These are phyloP conservation scores for Trogon surrucura DNA, from an alignment of 2,113 vertebrate species.

Conservation along the genomic window DNA sequence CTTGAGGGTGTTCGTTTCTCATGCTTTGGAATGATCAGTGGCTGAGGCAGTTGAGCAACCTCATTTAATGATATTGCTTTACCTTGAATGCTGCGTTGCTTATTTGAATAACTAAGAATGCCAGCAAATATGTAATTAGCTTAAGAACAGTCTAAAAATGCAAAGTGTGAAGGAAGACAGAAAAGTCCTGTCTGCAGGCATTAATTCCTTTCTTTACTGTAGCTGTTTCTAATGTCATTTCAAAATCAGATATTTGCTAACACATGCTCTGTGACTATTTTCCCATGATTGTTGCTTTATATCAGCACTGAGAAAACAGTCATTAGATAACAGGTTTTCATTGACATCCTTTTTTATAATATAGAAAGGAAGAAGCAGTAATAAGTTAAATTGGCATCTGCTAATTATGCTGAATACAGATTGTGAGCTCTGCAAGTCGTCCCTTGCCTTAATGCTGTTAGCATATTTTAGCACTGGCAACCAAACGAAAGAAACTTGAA, in stretches of 20 bases:
- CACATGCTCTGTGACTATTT: conserved; percentile 32
- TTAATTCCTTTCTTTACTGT: conserved; percentile 8
- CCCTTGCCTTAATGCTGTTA: conserved; percentile 70
- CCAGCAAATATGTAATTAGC: background rate
- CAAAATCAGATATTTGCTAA: conserved; percentile 23
- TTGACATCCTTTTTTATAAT: conserved; percentile 37
- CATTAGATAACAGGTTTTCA: conserved; percentile 62
- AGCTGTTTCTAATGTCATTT: conserved; percentile 28
- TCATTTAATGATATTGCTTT: background rate
- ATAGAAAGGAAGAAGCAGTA: conserved; percentile 64
- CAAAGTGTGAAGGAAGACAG: conserved; percentile 7
- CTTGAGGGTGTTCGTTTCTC: background rate
- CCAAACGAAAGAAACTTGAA: conserved; percentile 60
- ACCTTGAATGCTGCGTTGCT: background rate
- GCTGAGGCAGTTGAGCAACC: conserved; percentile 13
- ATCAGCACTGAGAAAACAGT: conserved; percentile 38
- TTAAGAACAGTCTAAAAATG: conserved; percentile 6
- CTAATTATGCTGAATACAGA: conserved; percentile 74
- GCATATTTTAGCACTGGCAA: conserved; percentile 73
- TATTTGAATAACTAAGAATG: conserved; percentile 23
- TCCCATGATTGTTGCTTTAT: conserved; percentile 50
- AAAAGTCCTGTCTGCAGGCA: conserved; percentile 35
- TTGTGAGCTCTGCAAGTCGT: conserved; percentile 66
- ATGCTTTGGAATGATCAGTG: background rate
- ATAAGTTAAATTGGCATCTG: conserved; percentile 74